Percentiles rank a stretch among this genome's conserved stretches.
These are phyloP conservation scores for Platalea minor DNA, from an alignment of 2,797 vertebrate species.

Conservation along the genomic window DNA sequence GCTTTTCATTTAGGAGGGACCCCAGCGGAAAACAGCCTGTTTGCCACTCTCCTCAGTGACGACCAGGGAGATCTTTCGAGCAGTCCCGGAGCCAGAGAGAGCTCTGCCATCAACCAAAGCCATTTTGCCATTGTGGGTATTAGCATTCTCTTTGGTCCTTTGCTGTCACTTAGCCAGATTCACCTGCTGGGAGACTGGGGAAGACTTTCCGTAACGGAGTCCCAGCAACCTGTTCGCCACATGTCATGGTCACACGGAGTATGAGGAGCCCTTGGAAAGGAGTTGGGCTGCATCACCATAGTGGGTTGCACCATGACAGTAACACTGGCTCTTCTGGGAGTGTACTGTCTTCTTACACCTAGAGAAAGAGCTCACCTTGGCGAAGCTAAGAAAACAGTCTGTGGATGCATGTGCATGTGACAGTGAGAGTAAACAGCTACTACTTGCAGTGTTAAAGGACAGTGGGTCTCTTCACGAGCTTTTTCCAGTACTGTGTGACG, in stretches of 20 bases:
- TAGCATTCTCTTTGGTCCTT: rapidly evolving
- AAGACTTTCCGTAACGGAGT: neutral
- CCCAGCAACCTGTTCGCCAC: neutral
- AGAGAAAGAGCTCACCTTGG: neutral
- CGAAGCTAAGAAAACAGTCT: neutral
- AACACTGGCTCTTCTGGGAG: neutral
- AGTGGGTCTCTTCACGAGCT: neutral
- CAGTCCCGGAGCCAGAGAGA: neutral
- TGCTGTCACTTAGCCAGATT: neutral
- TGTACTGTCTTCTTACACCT: neutral
- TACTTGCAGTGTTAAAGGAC: neutral
- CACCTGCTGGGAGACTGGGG: neutral
- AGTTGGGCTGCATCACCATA: neutral
- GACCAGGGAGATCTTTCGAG: neutral
- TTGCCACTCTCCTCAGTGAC: neutral
- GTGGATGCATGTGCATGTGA: neutral
- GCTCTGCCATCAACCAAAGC: neutral
- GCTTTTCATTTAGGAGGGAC: neutral
- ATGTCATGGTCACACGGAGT: neutral
- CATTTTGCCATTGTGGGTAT: neutral
- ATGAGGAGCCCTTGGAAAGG: neutral
- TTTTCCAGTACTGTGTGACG: neutral
- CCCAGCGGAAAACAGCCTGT: neutral
- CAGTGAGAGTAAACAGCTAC: neutral
- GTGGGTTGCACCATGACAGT: neutral